Evolutionary conservation across 2,113 vertebrate genomes (phyloP), one percentile per base, ranked within the genome.

Genomic region (Symphodus melops): DNA sequence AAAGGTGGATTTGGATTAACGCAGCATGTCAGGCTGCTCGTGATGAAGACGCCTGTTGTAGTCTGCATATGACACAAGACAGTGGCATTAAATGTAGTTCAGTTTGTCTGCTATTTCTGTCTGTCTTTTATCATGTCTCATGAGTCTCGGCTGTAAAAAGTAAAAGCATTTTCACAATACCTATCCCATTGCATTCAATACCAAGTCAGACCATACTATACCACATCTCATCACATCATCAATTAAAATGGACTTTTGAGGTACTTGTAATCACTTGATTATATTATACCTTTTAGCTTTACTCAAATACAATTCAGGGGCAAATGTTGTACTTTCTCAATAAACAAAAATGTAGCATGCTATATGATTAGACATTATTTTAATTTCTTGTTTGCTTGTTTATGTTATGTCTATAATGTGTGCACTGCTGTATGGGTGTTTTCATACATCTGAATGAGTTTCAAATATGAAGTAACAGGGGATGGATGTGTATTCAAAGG

Each of bases 1-100:
- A 21, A 33, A 59, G 25, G 46, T 12, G 59, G 54, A 57, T 63
- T 77, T 82, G 62, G 72, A 56, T 49, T 52, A 28, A 20, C 44
- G 7, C 14, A 52, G 12, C 51, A 10, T 44, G 41, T 3, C 9
- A 51, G 41, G 42, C 57, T 62, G 28, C 19, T 51, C 20, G 28
- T 4, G 60, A 51, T 25, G 52, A 57, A 58, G 54, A 17, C 41
- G 25, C 20, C 49, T 67, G 14, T 55, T 7, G 9, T 41, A 7
- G 42, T 33, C 36, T 62, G 57, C n/a, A 6, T 19, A 9, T 36
- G 23, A 44, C 19, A 33, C 28, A 33, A 59, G 37, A 44, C 21
- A 7, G 12, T n/a, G 53, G n/a, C 14, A 56, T 20, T 36, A 9
- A 19, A 33, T 13, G 12, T 10, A 37, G 7, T 20, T 51, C 8